Base-by-base conservation (phyloP, 2,797 vertebrate genomes). In the Heliangelus exortis region DNA sequence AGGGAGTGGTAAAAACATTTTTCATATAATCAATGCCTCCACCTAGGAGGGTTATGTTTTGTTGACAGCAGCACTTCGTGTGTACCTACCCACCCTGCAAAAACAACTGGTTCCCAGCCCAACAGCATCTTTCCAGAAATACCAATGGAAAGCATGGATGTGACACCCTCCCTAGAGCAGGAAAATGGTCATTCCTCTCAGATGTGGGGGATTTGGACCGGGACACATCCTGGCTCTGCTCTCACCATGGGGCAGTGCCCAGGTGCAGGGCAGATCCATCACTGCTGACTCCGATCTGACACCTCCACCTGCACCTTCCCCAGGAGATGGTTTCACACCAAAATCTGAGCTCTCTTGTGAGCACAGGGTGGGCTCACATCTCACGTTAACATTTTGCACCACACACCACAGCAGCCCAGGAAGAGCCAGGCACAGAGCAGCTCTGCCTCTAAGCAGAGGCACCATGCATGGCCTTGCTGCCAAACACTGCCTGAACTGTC, bases 1-100 rank as follows among this genome's bases (percentile, higher is more conserved):
- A 62, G 82, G 87, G 89, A 96, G 65, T n/a, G 55, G 84, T 94
- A 90, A 91, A 93, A 95, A 62, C 21, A 91, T 93, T 96, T 87
- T 92, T 95, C 71, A 83, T 80, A 47, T 45, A 83, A 85, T 93
- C 93, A 73, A 17, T 86, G 90, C 69, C 62, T 66, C 67, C 83
- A 88, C 43, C 55, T n/a, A 93, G 61, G 82, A 93, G 78, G 58
- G 54, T 63, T 81, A 26, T 53, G 33, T 69, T 92, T 72, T 91
- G 73, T 57, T 90, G 88, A 89, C 54, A 84, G 48, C 62, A 75
- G 58, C 61, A 39, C 55, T 84, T 74, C 4, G 9, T 33, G 33
- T 65, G 31, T 53, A 51, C 53, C 61, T 26, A 75, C 54, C 45
- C 31, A 74, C 61, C 34, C 83, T 54, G 53, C 57, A 84, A 63